Percentiles rank a stretch among this genome's conserved stretches.
phyloP scores from a whole-genome alignment of 92 coral and sea anemone genomes.

The Scolanthus callimorphus region DNA sequence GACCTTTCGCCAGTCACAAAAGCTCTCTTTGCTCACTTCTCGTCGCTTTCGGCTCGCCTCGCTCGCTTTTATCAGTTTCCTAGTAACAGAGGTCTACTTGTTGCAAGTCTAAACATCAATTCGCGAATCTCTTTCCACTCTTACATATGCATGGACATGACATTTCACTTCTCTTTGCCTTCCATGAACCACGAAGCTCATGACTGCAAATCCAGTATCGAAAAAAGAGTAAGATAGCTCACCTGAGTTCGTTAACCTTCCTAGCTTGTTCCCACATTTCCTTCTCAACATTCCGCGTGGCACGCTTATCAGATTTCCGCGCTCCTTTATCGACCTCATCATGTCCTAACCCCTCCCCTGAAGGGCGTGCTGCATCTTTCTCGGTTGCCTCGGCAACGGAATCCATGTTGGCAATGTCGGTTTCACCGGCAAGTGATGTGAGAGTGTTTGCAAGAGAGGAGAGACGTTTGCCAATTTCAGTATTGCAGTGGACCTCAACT shows the following conservation, averaged over 20 bases:
- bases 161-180: too few relatives aligned
- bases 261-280: conserved; percentile 98
- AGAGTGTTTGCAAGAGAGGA: conserved; percentile 89
- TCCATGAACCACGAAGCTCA: too few relatives aligned
- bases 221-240: background rate
- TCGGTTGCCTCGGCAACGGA: conserved; percentile 87
- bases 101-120: too few relatives aligned
- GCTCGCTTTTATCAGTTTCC: too few relatives aligned
- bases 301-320: conserved; percentile 4
- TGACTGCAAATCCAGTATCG: too few relatives aligned
- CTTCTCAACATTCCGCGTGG: conserved; percentile 72
- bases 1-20: too few relatives aligned
- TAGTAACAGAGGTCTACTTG: too few relatives aligned
- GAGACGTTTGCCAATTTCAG: conserved; percentile 89
- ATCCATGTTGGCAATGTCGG: conserved; percentile 93
- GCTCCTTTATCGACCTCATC: conserved; percentile 48
- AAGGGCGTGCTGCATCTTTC: conserved; percentile 32
- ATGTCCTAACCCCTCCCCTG: conserved; percentile 21
- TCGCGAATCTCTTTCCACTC: too few relatives aligned
- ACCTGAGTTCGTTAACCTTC: conserved; percentile 93
- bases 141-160: too few relatives aligned
- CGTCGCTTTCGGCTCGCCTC: too few relatives aligned
- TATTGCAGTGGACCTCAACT: conserved; percentile 85
- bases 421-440: conserved; percentile 91
- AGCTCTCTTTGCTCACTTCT: too few relatives aligned